Percentiles rank a stretch among this genome's conserved stretches.
phyloP scores from a whole-genome alignment of 2,797 vertebrate genomes.

The Phataginus tricuspis region DNA sequence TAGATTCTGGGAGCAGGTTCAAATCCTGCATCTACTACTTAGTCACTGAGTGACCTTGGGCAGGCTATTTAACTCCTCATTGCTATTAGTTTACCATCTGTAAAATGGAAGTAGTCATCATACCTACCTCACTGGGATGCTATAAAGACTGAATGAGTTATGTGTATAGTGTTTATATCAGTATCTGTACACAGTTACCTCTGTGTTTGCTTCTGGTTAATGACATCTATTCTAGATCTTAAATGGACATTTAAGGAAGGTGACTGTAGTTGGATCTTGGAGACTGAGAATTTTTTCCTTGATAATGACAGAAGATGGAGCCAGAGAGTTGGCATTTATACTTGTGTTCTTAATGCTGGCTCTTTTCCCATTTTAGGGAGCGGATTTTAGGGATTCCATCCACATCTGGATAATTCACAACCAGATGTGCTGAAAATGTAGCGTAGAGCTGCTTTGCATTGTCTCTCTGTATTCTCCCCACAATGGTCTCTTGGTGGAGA shows the following conservation, averaged over 20 bases:
- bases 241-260: neutral
- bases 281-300: neutral
- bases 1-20: neutral
- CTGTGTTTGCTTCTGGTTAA: neutral
- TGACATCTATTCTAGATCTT: neutral
- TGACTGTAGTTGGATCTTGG: neutral
- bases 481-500: neutral
- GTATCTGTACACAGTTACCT: no score
- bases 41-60: neutral
- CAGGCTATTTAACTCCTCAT: neutral
- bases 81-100: neutral
- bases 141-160: neutral
- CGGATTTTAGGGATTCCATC: neutral
- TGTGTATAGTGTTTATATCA: neutral
- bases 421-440: conserved; percentile 1
- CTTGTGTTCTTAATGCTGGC: neutral
- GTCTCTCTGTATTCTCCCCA: neutral
- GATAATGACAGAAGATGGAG: conserved; percentile 64
- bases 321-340: neutral
- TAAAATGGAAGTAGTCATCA: neutral
- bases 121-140: neutral
- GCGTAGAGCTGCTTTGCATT: neutral
- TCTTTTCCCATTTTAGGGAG: neutral
- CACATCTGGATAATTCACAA: neutral
- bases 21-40: neutral